Evolutionary conservation across 2,113 vertebrate species (phyloP), one percentile per base, ranked within the genome.

Genomic region (Heloderma charlesbogerti): DNA sequence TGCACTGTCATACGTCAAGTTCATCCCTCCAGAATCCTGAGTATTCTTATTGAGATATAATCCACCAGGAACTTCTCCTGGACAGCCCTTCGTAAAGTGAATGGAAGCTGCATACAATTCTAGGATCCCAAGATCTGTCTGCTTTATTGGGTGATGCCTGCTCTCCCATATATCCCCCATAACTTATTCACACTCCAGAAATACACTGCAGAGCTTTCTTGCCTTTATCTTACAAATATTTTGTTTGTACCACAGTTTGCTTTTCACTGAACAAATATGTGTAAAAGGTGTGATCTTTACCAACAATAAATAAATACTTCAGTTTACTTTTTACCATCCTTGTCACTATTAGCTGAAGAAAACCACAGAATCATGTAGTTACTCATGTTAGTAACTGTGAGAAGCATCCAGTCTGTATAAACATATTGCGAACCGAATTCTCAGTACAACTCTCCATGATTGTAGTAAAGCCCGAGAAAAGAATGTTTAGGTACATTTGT

Each of bases 141-240:
- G n/a, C 90, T 92, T 77, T 80, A 37, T 10, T 54, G 75, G 91
- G n/a, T 2, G 91, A 74, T 57, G 89, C 54, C 40, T 92, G 82
- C 34, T 71, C 88, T n/a, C 45, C 10, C 31, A 31, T 1, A 37
- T 66, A 1, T 60, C 27, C 8, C 31, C 10, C 20, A 13, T 80
- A n/a, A 78, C 89, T 45, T 90, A 45, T 82, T 29, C 81, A 6
- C 43, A 63, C 81, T 15, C 25, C 18, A 60, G 3, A 67, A 27
- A 10, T 90, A 66, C 89, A 78, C 48, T 86, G 37, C 18, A 43
- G 12, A 78, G 1, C 75, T 63, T 31, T 89, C 88, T 54, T 31
- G 81, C 51, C 89, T 95, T 94, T 91, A 57, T 25, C 74, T 75
- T 89, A 40, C 60, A 40, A n/a, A 43, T 91, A 87, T 93, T 93